Evolutionary conservation across 2,113 vertebrate species (phyloP), one percentile per base, ranked within the genome.

Genomic region (Peucedramus taeniatus): DNA sequence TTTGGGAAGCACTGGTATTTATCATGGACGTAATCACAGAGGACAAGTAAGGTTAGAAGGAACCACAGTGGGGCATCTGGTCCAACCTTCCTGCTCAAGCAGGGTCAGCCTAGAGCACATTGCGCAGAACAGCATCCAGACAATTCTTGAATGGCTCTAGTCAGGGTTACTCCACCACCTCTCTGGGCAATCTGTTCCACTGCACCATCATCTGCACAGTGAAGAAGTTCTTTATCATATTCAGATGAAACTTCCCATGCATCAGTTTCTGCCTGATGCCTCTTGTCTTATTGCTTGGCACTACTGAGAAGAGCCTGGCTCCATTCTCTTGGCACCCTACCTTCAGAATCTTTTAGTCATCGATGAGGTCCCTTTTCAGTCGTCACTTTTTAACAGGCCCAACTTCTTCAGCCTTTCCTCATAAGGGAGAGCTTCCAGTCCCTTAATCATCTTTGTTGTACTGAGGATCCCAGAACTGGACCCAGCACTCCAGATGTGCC

Each of bases 321-420:
- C 5, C 18, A 53, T 87, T 54, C 45, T 39, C 45, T 45, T 61
- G 33, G 28, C 33, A 87, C 15, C 3, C 12, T 87, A 28, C 13
- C 28, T 45, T 61, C 17, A 45, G 27, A 60, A 15, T 19, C 6
- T 60, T 31, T 21, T 14, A 78, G 18, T 7, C 15, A 45, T 28
- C 45, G 45, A 45, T 60, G 63, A 22, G 22, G 54, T 87, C 28
- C 18, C 22, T 21, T 77, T 22, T 77, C 37, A 44, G 53, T 60
- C 0, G 0, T 60, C 26, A 2, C 18, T 44, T 68, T 27, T 60
- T 0, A 77, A 78, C 33, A 77, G 22, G 12, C 22, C 33, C 45
- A 60, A 18, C 39, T 78, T 1, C 33, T 8, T 87, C 54, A 53
- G 39, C 54, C 23, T 87, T 69, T 44, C 18, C 33, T 69, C 6